A percentile compares a stretch with the other conserved stretches of the same genome.
Evolutionary conservation across 2,888 invertebrate species (phyloP).

Genomic region (Nomada ruficornis): DNA sequence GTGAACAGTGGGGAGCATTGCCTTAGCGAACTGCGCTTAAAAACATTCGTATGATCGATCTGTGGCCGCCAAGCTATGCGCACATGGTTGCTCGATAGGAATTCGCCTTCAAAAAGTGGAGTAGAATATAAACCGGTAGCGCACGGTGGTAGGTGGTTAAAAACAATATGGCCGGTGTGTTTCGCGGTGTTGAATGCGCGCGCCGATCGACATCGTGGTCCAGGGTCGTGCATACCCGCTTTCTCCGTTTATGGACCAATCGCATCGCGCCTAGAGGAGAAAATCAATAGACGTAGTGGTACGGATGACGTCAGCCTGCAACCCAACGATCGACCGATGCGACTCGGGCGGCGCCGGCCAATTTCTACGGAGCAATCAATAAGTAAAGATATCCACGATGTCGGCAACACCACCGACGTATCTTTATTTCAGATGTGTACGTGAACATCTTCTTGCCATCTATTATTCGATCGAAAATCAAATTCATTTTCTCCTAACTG

Average conservation of each 20-base stretch:
- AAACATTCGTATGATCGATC: conserved; percentile 41
- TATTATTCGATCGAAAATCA: neutral
- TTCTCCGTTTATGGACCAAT: conserved; percentile 74
- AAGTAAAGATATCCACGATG: conserved; percentile 72
- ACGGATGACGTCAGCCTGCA: conserved; percentile 78
- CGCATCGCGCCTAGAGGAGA: conserved; percentile 69
- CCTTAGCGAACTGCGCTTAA: neutral
- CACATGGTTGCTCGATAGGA: conserved; percentile 11
- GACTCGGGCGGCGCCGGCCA: conserved; percentile 82
- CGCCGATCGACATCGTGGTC: conserved; percentile 68
- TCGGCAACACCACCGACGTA: conserved; percentile 55
- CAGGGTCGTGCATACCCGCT: conserved; percentile 65
- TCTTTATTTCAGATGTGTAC: conserved; percentile 2
- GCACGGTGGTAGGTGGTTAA: conserved; percentile 33
- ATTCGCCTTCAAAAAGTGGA: conserved; percentile 31
- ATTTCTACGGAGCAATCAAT: conserved; percentile 80
- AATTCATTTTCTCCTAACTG: neutral
- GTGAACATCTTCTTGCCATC: neutral
- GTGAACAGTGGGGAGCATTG: neutral
- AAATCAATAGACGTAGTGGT: conserved; percentile 80
- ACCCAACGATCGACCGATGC: conserved; percentile 81
- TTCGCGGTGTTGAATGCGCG: conserved; percentile 52
- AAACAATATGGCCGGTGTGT: conserved; percentile 51
- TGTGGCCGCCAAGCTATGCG: conserved; percentile 18
- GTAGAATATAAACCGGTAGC: conserved; percentile 38